These are phyloP conservation scores for Rambutsinella grinnellia DNA, from an alignment of 2,888 invertebrate genomes.

Conservation along the genomic window DNA sequence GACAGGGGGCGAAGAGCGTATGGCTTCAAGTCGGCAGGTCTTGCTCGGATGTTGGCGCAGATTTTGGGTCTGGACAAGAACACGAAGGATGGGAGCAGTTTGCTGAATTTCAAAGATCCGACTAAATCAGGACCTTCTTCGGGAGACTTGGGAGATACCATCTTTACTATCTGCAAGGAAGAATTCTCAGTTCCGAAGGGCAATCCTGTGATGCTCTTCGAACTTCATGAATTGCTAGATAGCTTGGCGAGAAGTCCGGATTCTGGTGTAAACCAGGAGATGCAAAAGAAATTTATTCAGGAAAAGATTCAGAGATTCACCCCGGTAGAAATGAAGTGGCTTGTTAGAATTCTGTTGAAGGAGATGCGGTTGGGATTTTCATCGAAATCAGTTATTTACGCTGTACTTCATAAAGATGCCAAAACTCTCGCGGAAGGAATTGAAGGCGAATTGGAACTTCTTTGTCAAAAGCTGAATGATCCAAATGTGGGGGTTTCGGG, in stretches of 20 bases:
- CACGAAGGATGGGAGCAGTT: slow-evolving; percentile 52
- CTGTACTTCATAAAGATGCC: slow-evolving; percentile 57
- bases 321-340: slow-evolving; percentile 64
- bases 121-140: slow-evolving; percentile 22
- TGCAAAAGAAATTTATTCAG: slow-evolving; percentile 54
- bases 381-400: slow-evolving; percentile 37
- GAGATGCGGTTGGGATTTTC: slow-evolving; percentile 50
- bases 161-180: slow-evolving; percentile 33
- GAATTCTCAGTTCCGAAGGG: slow-evolving; percentile 8
- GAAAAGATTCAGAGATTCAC: slow-evolving; percentile 46
- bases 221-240: slow-evolving; percentile 59
- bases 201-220: slow-evolving; percentile 8
- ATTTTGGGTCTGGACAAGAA: slow-evolving; percentile 59
- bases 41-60: slow-evolving; percentile 57
- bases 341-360: slow-evolving; percentile 59
- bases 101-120: slow-evolving; percentile 58
- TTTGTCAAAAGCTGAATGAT: slow-evolving; percentile 62
- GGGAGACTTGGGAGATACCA: slow-evolving; percentile 53
- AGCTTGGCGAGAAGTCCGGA: slow-evolving; percentile 39
- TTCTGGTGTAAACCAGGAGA: slow-evolving; percentile 36
- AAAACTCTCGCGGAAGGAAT: slow-evolving; percentile 40
- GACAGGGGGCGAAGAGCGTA: slow-evolving; percentile 61
- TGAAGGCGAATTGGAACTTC: slow-evolving; percentile 58
- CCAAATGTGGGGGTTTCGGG: slow-evolving; percentile 16
- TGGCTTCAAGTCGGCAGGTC: slow-evolving; percentile 52